Evolutionary conservation across 2,797 vertebrate species (phyloP), one percentile per base, ranked within the genome.

Genomic region (Lagodon rhomboides): DNA sequence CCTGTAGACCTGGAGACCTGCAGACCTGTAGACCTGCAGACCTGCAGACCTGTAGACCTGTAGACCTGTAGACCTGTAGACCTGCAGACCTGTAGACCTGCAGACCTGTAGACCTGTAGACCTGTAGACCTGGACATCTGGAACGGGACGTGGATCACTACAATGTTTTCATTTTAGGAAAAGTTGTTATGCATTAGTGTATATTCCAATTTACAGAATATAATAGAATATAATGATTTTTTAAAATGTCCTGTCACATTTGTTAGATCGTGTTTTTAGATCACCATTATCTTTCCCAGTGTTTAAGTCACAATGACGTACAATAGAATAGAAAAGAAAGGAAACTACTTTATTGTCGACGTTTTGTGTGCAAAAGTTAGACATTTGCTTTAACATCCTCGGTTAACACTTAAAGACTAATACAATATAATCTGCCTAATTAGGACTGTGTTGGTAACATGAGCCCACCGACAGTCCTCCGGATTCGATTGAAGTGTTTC

Each of bases 351-450:
- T 38, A 38, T 10, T 38, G 34, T 38, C 34, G 8, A 38, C 34
- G 8, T 38, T 38, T 38, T 38, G 8, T 38, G 27, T 27, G 27
- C 27, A 2, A 27, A 27, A 27, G 27, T 27, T 27, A 27, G 27
- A 27, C 2, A 27, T 27, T 27, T n/a, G n/a, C n/a, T n/a, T n/a
- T n/a, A n/a, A 8, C 6, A 4, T 0, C 3, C 13, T 27, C 2
- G 18, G 41, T 50, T 38, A 15, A n/a, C 47, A 17, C 44, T 12
- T 2, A 20, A 30, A 27, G 5, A 10, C 17, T 58, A n/a, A 12
- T 13, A 12, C 64, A 5, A 43, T 27, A 16, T 11, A 4, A 46
- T 46, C 13, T 30, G 47, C 18, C 30, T 44, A 12, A 44, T 27
- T n/a, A 4, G 47, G 20, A 13, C 18, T 50, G 47, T 38, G 44